Base-by-base conservation (phyloP, 2,888 invertebrate species). In the Charanyca ferruginea region DNA sequence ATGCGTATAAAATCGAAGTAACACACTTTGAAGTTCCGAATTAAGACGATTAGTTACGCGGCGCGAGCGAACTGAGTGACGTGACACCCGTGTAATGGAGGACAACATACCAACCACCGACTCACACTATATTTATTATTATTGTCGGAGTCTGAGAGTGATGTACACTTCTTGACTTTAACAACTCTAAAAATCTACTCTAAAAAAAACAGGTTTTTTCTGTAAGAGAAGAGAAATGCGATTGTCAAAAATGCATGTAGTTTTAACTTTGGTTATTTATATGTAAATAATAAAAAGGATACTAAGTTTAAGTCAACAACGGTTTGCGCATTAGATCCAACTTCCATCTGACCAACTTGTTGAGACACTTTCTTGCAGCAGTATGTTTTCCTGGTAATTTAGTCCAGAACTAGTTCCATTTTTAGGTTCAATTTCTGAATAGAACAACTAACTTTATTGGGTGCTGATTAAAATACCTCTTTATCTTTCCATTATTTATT, bases 21-120 rank as follows among this genome's bases (percentile, higher is more conserved):
- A 79, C 78, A 79, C 78, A 78, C 73, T 75, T 74, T 73, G 69
- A 63, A 68, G 63, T 54, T 66, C 75, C 73, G 77, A 77, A 82
- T 79, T 75, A 73, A 73, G 67, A 48, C 57, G 82, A 81, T 81
- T 82, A 54, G 82, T 73, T 67, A 68, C 78, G 76, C 75, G 70
- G 72, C 55, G 62, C 57, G 72, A 69, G 64, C 57, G 54, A n/a
- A 23, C 51, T 55, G 83, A 84, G 66, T 83, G 38, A 38, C 38
- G 9, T 38, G 87, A 79, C 84, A 81, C 62, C 77, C 87, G 86
- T 87, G 84, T 83, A 87, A 87, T 83, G 79, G 51, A 68, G 49
- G 80, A 75, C 85, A 75, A 73, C 71, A 51, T 70, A 63, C 52
- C 45, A 45, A 61, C 47, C 22, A 61, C 47, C 22, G 42, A 55